These are phyloP conservation scores for Prunella fulvescens DNA, from an alignment of 2,113 vertebrate species.

Conservation along the genomic window DNA sequence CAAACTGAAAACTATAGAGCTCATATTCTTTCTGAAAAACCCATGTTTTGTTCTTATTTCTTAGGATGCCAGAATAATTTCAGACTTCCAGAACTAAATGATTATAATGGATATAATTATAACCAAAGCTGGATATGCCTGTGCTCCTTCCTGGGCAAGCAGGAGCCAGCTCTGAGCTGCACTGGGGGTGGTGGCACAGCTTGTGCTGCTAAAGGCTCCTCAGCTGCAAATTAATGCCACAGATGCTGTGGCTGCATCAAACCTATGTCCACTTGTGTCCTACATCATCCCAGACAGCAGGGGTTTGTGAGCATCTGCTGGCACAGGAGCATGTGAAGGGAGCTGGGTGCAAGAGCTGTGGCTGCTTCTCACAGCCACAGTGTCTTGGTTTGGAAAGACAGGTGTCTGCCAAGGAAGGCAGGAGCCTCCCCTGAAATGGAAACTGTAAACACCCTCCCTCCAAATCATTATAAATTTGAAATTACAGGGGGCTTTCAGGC, in stretches of 20 bases:
- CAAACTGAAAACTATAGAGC: not conserved
- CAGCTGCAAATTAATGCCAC: not conserved
- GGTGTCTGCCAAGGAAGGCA: no score
- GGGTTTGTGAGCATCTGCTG: not conserved
- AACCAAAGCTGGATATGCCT: not conserved
- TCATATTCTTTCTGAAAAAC: not conserved
- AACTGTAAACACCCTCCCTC: no score
- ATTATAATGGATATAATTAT: not conserved
- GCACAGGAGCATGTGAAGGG: not conserved
- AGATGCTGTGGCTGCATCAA: not conserved
- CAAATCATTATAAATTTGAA: no score
- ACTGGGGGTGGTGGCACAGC: not conserved
- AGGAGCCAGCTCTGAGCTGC: rapidly evolving
- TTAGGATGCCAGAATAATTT: not conserved
- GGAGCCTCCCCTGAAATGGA: no score
- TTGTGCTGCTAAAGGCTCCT: not conserved
- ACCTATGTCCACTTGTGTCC: not conserved
- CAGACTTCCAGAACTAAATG: not conserved
- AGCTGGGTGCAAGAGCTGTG: not conserved
- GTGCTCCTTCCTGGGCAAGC: not conserved
- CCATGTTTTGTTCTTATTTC: rapidly evolving
- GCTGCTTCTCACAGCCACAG: not conserved
- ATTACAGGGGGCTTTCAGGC: no score
- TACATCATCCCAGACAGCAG: rapidly evolving
- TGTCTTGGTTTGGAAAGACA: no score